phyloP scores from a whole-genome alignment of 2,888 invertebrate species.

The Erannis defoliaria region DNA sequence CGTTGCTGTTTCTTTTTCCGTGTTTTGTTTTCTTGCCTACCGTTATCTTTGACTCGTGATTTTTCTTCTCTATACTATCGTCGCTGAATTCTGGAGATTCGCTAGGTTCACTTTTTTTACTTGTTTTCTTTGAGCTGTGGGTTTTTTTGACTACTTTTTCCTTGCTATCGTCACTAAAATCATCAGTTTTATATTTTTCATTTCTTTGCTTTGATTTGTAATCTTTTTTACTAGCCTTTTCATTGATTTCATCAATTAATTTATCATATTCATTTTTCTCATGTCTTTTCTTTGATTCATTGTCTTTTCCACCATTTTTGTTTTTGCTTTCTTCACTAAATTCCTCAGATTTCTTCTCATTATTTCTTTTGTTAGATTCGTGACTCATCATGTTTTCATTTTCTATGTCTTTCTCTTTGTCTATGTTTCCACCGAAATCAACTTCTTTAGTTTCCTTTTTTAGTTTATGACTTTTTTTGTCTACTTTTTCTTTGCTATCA shows the following conservation, averaged over 20 bases:
- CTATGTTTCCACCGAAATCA: too few relatives aligned
- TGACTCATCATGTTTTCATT: not conserved
- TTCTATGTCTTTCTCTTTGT: too few relatives aligned
- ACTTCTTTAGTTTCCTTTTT: too few relatives aligned
- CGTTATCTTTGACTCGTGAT: not conserved
- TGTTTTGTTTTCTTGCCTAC: not conserved
- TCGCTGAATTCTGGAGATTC: not conserved
- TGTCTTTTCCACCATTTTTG: not conserved
- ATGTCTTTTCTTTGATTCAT: not conserved
- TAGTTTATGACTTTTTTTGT: too few relatives aligned
- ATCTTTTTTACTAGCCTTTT: not conserved
- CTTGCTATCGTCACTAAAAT: not conserved
- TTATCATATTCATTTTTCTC: not conserved
- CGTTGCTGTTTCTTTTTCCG: not conserved
- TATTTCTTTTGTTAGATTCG: not conserved
- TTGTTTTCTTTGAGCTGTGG: not conserved
- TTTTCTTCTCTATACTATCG: not conserved
- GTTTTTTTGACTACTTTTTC: not conserved
- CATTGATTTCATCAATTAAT: not conserved
- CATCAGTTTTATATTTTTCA: not conserved
- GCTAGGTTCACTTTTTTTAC: not conserved
- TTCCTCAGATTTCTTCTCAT: not conserved
- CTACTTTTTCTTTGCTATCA: too few relatives aligned
- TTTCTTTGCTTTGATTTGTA: not conserved
- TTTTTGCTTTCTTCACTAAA: not conserved